Evolutionary conservation across 2,888 invertebrate species (phyloP).

Genomic region (Synergus umbraculus): DNA sequence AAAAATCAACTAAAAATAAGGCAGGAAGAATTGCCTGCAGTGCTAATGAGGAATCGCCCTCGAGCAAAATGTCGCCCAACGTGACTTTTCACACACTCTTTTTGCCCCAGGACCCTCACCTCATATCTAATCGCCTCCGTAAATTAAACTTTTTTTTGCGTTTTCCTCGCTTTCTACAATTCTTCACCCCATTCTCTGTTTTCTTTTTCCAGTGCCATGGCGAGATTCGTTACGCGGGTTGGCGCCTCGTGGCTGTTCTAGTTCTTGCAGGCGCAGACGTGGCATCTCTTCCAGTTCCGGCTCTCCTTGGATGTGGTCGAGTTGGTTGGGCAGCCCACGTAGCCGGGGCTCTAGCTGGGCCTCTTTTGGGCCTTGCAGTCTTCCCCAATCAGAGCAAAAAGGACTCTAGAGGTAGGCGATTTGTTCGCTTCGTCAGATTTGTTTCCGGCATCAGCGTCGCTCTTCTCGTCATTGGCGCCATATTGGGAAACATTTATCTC

Average conservation of each 20-base stretch:
- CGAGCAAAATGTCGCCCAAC: background rate
- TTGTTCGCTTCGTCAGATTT: constrained; percentile 73
- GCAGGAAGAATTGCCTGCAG: background rate
- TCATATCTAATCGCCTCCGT: constrained; percentile 47
- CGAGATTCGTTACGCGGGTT: constrained; percentile 74
- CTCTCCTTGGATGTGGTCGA: constrained; percentile 71
- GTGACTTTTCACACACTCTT: constrained; percentile 31
- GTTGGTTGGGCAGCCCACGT: constrained; percentile 87
- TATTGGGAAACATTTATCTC: constrained; percentile 74
- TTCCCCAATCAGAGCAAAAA: constrained; percentile 77
- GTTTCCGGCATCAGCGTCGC: constrained; percentile 72
- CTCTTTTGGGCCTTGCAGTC: constrained; percentile 82
- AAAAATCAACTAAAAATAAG: background rate
- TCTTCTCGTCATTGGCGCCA: constrained; percentile 71
- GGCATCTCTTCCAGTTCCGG: constrained; percentile 76
- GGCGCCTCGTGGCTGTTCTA: constrained; percentile 79
- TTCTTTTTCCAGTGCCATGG: constrained; percentile 72
- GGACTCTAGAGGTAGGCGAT: constrained; percentile 72
- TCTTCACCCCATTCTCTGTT: background rate
- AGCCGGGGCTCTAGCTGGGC: constrained; percentile 84
- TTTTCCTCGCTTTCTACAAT: background rate
- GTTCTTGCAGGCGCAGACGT: constrained; percentile 84
- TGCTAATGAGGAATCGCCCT: background rate
- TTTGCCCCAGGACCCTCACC: constrained; percentile 44
- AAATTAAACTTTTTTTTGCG: constrained; percentile 51